Evolutionary conservation across 2,888 invertebrate genomes (phyloP), one percentile per base, ranked within the genome.

Genomic region (Hecatera dysodea): DNA sequence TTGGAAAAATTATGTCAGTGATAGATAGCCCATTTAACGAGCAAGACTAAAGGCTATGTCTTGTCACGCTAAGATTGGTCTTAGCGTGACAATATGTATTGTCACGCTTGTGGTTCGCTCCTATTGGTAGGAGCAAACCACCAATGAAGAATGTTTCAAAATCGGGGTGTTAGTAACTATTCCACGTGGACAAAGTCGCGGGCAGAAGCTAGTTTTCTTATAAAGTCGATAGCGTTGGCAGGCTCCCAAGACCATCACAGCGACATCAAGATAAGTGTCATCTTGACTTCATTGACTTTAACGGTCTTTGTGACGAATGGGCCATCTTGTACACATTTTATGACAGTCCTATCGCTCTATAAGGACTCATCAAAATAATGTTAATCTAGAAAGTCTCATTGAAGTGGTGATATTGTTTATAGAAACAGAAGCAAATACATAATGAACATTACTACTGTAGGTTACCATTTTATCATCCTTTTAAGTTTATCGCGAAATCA

Each of bases 241-340:
- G 19, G 1, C n/a, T 42, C n/a, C 19, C 52, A 67, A 53, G 39
- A 24, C 11, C 3, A 15, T 19, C 22, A 24, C 11, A 33, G 17
- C 29, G 36, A 24, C 17, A 70, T 55, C 15, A 46, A 15, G 19
- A 39, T 46, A 46, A 39, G 71, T 39, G 8, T 5, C 19, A 69
- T 71, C 48, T 71, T 39, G 56, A 46, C 29, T 39, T 48, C 27
- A 71, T 48, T 71, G 56, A 22, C 56, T 56, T 69, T 69, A 56
- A 71, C 15, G 11, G 44, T 29, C 8, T 39, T 29, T 56, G 39
- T 46, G 19, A 70, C 3, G 7, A 33, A 56, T 71, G 46, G 36
- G 36, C 15, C 48, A 44, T 29, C 15, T 9, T 57, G 22, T 7
- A 19, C 48, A 39, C 19, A 46, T 29, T 70, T 48, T 71, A 48